Conservation (phyloP, 1,140 invertebrate species). For the Venustaconcha ellipsiformis region DNA sequence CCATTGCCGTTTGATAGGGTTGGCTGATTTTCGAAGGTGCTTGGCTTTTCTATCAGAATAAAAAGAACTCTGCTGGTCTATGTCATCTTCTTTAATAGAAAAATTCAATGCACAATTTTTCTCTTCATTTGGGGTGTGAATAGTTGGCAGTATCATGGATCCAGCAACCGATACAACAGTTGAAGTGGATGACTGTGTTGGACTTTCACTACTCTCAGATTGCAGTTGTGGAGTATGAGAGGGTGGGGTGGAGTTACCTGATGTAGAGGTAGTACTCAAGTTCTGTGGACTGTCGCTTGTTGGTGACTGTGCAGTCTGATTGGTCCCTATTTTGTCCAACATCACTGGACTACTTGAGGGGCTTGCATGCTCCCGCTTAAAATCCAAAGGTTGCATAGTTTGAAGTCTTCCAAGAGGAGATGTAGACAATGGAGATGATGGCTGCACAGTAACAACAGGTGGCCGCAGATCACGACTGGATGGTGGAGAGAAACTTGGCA, state of each 20-base stretch:
- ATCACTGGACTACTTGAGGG: slow-evolving; percentile 53
- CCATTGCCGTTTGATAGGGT: slow-evolving; percentile 92
- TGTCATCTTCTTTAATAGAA: slow-evolving; percentile 46
- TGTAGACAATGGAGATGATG: slow-evolving; percentile 61
- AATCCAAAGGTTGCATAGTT: slow-evolving; percentile 95
- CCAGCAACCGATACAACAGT: slow-evolving; percentile 29
- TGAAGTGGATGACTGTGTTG: slow-evolving; percentile 30
- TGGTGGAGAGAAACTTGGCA: slow-evolving; percentile 49
- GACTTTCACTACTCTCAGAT: too few relatives aligned
- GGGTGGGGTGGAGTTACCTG: slow-evolving; percentile 43
- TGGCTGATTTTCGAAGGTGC: slow-evolving; percentile 82
- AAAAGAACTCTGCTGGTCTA: slow-evolving; percentile 40
- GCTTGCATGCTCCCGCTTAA: slow-evolving; percentile 78
- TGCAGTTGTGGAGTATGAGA: slow-evolving; percentile 18
- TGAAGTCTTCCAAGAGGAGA: slow-evolving; percentile 90
- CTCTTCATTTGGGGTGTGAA: slow-evolving; percentile 30
- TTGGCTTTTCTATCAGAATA: slow-evolving; percentile 68
- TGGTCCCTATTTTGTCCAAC: slow-evolving; percentile 32
- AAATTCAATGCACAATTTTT: slow-evolving; percentile 49
- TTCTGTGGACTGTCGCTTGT: slow-evolving; percentile 61
- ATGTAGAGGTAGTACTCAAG: slow-evolving; percentile 54
- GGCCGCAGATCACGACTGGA: slow-evolving; percentile 51
- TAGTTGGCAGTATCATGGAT: slow-evolving; percentile 36
- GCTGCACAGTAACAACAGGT: slow-evolving; percentile 49
- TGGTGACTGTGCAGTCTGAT: slow-evolving; percentile 40